Base-by-base conservation (phyloP, 2,888 invertebrate species). In the Tachina lurida region DNA sequence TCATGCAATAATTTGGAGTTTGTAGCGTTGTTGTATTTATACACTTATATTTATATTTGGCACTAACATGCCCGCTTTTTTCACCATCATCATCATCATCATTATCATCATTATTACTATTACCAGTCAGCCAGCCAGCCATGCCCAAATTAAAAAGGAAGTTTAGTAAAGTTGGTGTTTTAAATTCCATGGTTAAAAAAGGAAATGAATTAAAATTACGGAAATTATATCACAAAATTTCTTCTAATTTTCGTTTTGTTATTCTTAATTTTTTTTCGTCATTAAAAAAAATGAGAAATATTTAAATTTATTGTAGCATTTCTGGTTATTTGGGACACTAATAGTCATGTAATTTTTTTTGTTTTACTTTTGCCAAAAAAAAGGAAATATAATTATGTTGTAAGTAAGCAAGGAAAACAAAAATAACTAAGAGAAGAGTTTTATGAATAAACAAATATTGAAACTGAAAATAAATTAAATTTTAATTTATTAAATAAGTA, bases 171-270 rank as follows among this genome's bases (percentile, higher is more conserved):
- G 82, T 79, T 86, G 67, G 41, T 85, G 19, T 63, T 76, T 60
- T 63, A 81, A 85, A 70, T 74, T 58, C 52, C 58, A 71, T 78
- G 82, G 54, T 47, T 45, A 52, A 58, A 67, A 75, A 79, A 71
- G 83, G 82, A 86, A 83, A 83, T 86, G 83, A 86, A 86, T 83
- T 86, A 86, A 86, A 83, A 76, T 76, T 76, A 86, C 79, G 85
- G 85, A 86, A 86, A 83, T 86, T 83, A 86, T 86, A 71, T 65
- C 78, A 79, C 63, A 86, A 65, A 71, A 41, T 65, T 31, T 82
- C 49, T 17, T n/a, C 10, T 63, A 43, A 8, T 22, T 7, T 4
- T 31, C 47, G 19, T 58, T 15, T 8, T 39, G 7, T 52, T 41
- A 15, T 19, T n/a, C 15, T 13, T 62, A 43, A 39, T 60, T 74